Percentiles rank a stretch among this genome's conserved stretches.
Conservation (phyloP, 1,140 invertebrate genomes). For the Melipona quadrifasciata region DNA sequence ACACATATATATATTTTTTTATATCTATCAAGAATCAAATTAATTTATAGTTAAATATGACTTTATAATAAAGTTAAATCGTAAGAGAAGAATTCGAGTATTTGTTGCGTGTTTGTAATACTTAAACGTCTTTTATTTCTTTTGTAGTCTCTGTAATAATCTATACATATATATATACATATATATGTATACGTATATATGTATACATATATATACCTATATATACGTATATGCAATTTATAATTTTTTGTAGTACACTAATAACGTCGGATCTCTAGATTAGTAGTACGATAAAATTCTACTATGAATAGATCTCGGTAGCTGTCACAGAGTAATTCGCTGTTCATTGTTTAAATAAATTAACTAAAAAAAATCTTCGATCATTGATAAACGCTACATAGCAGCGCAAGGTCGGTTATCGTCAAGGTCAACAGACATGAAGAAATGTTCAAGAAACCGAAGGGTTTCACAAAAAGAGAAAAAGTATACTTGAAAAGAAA, state of each 20-base stretch:
- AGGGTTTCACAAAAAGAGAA: constrained; percentile 58
- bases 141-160: constrained; percentile 25
- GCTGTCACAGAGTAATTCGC: constrained; percentile 50
- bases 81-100: constrained; percentile 45
- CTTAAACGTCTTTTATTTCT: constrained; percentile 43
- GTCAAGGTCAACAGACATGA: constrained; percentile 32
- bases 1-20: constrained; percentile 61
- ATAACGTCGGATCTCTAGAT: constrained; percentile 19
- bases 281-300: constrained; percentile 18
- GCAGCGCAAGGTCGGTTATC: constrained; percentile 70
- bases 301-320: constrained; percentile 16
- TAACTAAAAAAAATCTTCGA: constrained; percentile 75
- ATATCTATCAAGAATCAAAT: constrained; percentile 58
- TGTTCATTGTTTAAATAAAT: constrained; percentile 75
- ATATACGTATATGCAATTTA: constrained; percentile 46
- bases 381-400: constrained; percentile 69
- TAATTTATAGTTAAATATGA: constrained; percentile 55
- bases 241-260: constrained; percentile 20
- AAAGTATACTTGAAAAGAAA: constrained; percentile 57
- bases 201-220: not conserved
- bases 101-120: constrained; percentile 23
- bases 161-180: constrained; percentile 25
- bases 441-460: constrained; percentile 35
- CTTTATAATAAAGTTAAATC: constrained; percentile 59
- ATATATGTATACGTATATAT: constrained; percentile 10